Evolutionary conservation across 2,888 invertebrate genomes (phyloP).

Genomic region (Microctonus aethiopoides): DNA sequence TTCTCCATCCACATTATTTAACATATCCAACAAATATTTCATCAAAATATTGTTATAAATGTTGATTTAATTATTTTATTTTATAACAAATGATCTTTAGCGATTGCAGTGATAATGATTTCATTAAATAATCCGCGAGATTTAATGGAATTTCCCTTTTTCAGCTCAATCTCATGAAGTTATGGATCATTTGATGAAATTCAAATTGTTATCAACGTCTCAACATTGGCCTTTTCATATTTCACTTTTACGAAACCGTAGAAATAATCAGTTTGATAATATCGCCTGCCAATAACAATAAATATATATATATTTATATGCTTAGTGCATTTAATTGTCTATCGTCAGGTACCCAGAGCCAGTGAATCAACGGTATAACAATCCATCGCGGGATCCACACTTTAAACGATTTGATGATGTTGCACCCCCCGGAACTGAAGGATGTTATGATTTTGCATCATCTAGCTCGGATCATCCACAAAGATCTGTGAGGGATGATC

Average conservation of each 20-base stretch:
- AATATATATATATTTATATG: background rate
- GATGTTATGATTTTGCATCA: conserved; percentile 63
- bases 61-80: conserved; percentile 56
- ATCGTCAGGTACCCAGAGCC: conserved; percentile 62
- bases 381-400: conserved; percentile 52
- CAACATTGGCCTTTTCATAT: background rate
- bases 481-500: conserved; percentile 53
- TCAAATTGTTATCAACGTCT: background rate
- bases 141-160: background rate
- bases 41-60: conserved; percentile 54
- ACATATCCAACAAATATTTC: background rate
- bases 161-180: background rate
- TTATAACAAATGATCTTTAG: conserved; percentile 17
- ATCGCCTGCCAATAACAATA: background rate
- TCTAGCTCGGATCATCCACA: conserved; percentile 63
- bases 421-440: conserved; percentile 68
- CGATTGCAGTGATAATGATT: background rate
- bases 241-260: background rate
- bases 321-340: conserved; percentile 21
- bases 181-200: background rate
- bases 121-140: background rate
- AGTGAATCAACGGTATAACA: conserved; percentile 48
- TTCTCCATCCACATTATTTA: background rate
- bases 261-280: conserved; percentile 9
- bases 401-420: conserved; percentile 65